phyloP scores from a whole-genome alignment of 2,888 invertebrate genomes.

The Chymomyza procnemis region DNA sequence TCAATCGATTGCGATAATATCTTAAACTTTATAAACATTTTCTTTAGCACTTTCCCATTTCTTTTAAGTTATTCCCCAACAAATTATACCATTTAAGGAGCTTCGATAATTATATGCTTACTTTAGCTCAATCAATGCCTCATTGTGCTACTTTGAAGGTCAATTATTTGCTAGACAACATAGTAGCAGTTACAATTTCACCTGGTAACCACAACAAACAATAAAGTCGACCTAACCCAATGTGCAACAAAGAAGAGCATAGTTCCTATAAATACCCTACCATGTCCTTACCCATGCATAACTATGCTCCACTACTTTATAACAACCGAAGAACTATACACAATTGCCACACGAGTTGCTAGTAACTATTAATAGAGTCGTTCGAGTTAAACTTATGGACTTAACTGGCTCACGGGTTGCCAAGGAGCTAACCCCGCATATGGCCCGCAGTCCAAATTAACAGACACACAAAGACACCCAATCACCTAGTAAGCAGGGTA shows the following conservation, averaged over 20 bases:
- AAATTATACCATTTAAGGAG: not conserved
- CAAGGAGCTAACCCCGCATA: conserved; percentile 48
- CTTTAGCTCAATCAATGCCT: not conserved
- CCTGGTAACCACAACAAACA: conserved; percentile 23
- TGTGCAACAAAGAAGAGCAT: conserved; percentile 2
- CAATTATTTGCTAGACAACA: conserved; percentile 32
- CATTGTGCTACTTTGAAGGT: conserved; percentile 29
- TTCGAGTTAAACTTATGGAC: conserved; percentile 70
- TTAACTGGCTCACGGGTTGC: conserved; percentile 70
- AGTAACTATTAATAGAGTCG: conserved; percentile 71
- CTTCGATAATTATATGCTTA: not conserved
- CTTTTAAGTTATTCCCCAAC: not conserved
- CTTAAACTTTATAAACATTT: not conserved
- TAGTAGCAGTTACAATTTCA: conserved; percentile 1
- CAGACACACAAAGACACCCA: conserved; percentile 37
- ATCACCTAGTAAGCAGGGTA: conserved; percentile 51
- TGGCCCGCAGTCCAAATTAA: conserved; percentile 50
- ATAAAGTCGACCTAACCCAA: conserved; percentile 61
- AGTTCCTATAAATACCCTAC: too few species aligned
- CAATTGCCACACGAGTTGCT: conserved; percentile 23
- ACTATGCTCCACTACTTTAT: not conserved
- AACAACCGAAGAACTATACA: conserved; percentile 13
- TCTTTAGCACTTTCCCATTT: not conserved
- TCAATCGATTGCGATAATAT: too few species aligned
- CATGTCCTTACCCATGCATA: not conserved